Base-by-base conservation (phyloP, 1,140 invertebrate species). In the Globodera rostochiensis region DNA sequence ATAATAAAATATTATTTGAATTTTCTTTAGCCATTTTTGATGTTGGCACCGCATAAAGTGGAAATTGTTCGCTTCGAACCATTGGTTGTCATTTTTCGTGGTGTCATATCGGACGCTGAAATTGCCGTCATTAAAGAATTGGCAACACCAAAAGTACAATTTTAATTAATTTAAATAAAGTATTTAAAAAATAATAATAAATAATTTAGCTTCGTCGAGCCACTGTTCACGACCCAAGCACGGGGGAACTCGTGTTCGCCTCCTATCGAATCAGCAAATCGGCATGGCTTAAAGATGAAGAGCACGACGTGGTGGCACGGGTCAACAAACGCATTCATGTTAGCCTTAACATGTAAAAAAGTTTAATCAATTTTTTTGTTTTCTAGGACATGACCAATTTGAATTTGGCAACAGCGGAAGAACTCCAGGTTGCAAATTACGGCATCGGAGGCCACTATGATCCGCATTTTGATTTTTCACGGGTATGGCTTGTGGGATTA, bases 191-290 rank as follows among this genome's bases (percentile, higher is more conserved):
- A 25, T 1, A 11, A 1, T 71, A 71, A 71, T 71, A 21, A 71
- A 25, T 25, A 71, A 21, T 71, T 19, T 36, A 71, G 69, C 46
- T 71, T 36, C 69, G 69, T 25, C 92, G 97, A 85, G 97, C 97
- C 2, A 98, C 96, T 0, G 97, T 99, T 4, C 96, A 98, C 90
- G 97, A 99, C 91, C 94, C 95, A 47, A 93, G 93, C 86, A 98
- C 96, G 0, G 97, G 97, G 25, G 93, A 95, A 87, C 91, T 98
- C 83, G 96, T 97, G 90, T 93, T 94, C 49, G 96, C 97, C 6
- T 93, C 94, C 87, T 98, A 98, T 91, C 93, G 97, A 85, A 98
- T 98, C 86, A 97, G 95, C 90, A 99, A 98, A 92, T 92, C 95
- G 82, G 94, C 95, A 2, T 98, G 97, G 97, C 91, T 99, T 15